Evolutionary conservation across 2,113 vertebrate genomes (phyloP).

Genomic region (Dicaeum eximium): DNA sequence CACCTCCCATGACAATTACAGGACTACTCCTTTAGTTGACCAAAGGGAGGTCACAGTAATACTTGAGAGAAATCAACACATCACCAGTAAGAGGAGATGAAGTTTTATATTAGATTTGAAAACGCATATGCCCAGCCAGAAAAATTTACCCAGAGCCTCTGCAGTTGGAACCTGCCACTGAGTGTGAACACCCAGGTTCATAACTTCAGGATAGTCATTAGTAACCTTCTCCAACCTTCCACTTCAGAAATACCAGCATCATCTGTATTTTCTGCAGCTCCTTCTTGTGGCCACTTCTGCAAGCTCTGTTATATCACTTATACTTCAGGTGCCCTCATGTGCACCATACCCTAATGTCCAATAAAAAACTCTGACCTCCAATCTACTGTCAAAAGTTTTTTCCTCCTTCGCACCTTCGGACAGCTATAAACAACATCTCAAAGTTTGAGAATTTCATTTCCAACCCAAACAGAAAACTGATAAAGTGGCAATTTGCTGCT

Average conservation of each 20-base stretch:
- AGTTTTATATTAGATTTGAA: not conserved
- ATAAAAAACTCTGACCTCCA: not conserved
- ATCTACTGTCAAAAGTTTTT: not conserved
- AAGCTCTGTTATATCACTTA: not conserved
- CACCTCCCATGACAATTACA: not conserved
- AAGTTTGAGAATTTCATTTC: not conserved
- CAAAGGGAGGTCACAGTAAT: not conserved
- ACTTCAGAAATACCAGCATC: not conserved
- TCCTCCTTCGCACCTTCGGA: not conserved
- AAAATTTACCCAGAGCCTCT: not conserved
- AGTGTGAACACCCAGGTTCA: not conserved
- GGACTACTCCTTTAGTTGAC: not conserved
- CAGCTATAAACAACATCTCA: not conserved
- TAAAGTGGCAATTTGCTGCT: not conserved
- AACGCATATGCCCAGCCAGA: rapidly evolving
- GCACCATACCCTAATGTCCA: not conserved
- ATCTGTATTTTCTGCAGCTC: not conserved
- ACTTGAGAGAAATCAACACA: not conserved
- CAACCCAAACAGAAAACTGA: not conserved
- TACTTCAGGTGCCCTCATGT: not conserved
- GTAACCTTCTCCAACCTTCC: not conserved
- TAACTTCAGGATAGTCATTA: not conserved
- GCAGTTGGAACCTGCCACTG: not conserved
- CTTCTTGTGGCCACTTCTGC: not conserved
- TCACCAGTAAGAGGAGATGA: not conserved